Evolutionary conservation across 2,888 invertebrate species (phyloP), one percentile per base, ranked within the genome.

Genomic region (Callyntrura guangdongensis): DNA sequence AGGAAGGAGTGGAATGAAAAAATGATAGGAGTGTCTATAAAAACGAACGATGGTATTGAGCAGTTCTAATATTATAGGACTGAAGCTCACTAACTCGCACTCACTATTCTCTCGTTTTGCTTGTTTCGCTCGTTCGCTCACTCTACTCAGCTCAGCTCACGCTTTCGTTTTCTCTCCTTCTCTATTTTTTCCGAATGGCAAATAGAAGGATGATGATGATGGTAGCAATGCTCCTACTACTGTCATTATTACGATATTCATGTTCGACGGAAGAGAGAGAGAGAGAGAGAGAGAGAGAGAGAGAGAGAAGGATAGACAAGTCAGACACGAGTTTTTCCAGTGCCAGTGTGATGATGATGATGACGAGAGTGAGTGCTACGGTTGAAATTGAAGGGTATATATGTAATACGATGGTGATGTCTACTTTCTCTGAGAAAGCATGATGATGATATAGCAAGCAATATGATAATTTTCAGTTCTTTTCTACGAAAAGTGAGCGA

Each of bases 21-120:
- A 91, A 91, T 89, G 92, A 91, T 91, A 91, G 91, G 91, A 91
- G 91, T 91, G 91, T 91, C 91, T 91, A 91, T 91, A 91, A 91
- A 90, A 87, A 91, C 88, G 90, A 86, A 82, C 82, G 82, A 90
- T 90, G 90, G 86, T 90, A 90, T 90, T 90, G 90, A 90, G 90
- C 90, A 90, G 77, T 90, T 84, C 89, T 89, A 85, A 89, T 89
- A 90, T 64, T 69, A 74, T 86, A 61, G 77, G 47, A 36, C 86
- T 64, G 82, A 64, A 79, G 61, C 74, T 86, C 77, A 14, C 79
- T 86, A 25, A 8, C 53, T 86, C 20, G 27, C 53, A 49, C 22
- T 67, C 36, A 27, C 25, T 17, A 5, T 17, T 14, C 12, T 6
- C 25, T 0, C 36, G 72, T n/a, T 82, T 88, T 59, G 69, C 53